phyloP scores from a whole-genome alignment of 1,140 invertebrate genomes.

The Drosophila burlai region DNA sequence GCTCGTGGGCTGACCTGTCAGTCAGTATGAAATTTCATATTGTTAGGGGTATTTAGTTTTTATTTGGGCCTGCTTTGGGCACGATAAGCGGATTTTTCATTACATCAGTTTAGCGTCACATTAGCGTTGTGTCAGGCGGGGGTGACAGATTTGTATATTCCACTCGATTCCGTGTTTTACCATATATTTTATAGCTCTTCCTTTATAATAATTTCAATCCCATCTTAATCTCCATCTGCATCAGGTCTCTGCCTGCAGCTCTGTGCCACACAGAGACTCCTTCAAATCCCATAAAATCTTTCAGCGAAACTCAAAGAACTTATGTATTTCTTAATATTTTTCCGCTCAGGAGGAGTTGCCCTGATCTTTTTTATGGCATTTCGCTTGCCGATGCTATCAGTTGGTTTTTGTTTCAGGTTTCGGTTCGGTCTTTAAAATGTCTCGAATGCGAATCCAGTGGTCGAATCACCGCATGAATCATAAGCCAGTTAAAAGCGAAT shows the following conservation, averaged over 20 bases:
- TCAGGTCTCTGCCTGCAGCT: slow-evolving; percentile 39
- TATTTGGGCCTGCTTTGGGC: slow-evolving; percentile 63
- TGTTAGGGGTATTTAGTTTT: slow-evolving; percentile 69
- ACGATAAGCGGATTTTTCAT: slow-evolving; percentile 76
- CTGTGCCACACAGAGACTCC: slow-evolving; percentile 34
- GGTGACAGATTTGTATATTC: slow-evolving; percentile 46
- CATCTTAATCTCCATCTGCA: slow-evolving; percentile 23
- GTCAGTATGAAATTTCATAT: slow-evolving; percentile 75
- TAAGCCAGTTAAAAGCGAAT: slow-evolving; percentile 52
- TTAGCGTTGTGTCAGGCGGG: slow-evolving; percentile 65
- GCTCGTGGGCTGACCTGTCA: slow-evolving; percentile 61
- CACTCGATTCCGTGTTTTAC: background rate
- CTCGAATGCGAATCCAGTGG: slow-evolving; percentile 36
- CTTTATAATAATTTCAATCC: slow-evolving; percentile 16
- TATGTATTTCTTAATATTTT: slow-evolving; percentile 69
- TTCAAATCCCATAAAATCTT: slow-evolving; percentile 66
- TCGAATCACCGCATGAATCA: slow-evolving; percentile 61
- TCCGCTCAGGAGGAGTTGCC: slow-evolving; percentile 16
- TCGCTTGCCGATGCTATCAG: slow-evolving; percentile 71
- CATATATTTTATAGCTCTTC: slow-evolving; percentile 26
- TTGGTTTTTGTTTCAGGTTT: slow-evolving; percentile 43
- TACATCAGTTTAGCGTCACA: slow-evolving; percentile 83
- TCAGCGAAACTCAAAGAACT: slow-evolving; percentile 60
- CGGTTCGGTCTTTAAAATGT: slow-evolving; percentile 68
- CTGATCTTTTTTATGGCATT: slow-evolving; percentile 68